phyloP scores from a whole-genome alignment of 2,113 vertebrate species.

The Dipodomys ordii region DNA sequence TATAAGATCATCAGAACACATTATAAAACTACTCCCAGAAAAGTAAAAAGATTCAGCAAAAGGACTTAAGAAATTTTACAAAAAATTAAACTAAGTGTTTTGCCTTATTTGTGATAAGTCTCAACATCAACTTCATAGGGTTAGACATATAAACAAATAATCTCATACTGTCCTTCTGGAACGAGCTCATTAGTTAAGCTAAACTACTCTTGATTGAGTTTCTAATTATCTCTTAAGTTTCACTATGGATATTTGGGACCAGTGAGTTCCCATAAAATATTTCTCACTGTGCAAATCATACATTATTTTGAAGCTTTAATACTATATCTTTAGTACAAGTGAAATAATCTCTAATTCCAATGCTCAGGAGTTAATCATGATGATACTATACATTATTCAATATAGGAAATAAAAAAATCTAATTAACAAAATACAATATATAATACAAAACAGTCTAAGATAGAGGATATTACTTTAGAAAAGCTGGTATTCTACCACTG shows the following conservation, averaged over 20 bases:
- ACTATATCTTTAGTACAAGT: neutral
- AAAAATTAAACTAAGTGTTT: conserved; percentile 21
- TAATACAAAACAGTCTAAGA: neutral
- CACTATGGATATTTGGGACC: neutral
- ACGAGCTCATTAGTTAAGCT: neutral
- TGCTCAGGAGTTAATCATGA: conserved; percentile 6
- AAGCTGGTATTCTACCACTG: neutral
- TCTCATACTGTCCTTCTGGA: conserved; percentile 7
- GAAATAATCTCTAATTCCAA: neutral
- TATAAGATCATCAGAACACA: neutral
- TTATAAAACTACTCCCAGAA: neutral
- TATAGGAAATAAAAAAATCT: neutral
- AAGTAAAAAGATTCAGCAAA: neutral
- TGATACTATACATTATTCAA: neutral
- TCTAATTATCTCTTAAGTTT: neutral
- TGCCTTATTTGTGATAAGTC: neutral
- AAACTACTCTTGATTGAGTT: conserved; percentile 15
- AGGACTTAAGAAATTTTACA: neutral
- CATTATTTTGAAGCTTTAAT: neutral
- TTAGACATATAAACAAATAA: conserved; percentile 18
- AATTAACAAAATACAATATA: conserved; percentile 2
- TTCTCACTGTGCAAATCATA: conserved; percentile 11
- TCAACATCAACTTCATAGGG: neutral
- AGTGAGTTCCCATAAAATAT: neutral
- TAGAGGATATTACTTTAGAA: neutral